These are phyloP conservation scores for Fistularia commersonii DNA, from an alignment of 2,797 vertebrate genomes.

Conservation along the genomic window DNA sequence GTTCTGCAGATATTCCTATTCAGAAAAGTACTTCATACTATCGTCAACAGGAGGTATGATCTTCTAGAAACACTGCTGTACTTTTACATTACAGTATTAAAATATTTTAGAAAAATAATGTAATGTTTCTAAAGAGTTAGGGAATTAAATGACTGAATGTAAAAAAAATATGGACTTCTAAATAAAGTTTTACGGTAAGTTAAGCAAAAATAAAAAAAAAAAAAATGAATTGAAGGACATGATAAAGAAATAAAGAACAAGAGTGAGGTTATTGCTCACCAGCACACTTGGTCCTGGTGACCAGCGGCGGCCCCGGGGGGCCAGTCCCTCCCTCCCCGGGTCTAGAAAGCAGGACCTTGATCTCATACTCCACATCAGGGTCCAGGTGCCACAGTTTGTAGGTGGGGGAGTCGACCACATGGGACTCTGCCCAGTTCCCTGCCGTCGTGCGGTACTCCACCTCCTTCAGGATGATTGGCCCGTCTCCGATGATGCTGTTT, in stretches of 20 bases:
- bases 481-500: conserved; percentile 96
- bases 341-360: conserved; percentile 89
- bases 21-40: too few species aligned
- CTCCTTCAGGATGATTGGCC: conserved; percentile 94
- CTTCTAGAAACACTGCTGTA: too few species aligned
- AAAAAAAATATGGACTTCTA: too few species aligned
- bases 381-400: conserved; percentile 97
- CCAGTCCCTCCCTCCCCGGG: conserved; percentile 94
- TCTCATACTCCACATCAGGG: conserved; percentile 95
- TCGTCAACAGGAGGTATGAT: too few species aligned
- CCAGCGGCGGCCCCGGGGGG: conserved; percentile 87
- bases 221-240: neutral
- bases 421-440: conserved; percentile 93
- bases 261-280: conserved; percentile 67
- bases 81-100: too few species aligned
- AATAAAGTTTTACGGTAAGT: too few species aligned
- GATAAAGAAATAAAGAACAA: neutral
- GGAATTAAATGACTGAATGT: too few species aligned
- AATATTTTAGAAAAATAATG: too few species aligned
- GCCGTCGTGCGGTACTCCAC: conserved; percentile 95
- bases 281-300: conserved; percentile 95
- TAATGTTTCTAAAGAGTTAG: too few species aligned
- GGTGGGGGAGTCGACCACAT: conserved; percentile 91
- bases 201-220: neutral
- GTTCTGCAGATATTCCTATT: too few species aligned